phyloP scores from a whole-genome alignment of 2,113 vertebrate species.

The Apistogramma diplotaenia region DNA sequence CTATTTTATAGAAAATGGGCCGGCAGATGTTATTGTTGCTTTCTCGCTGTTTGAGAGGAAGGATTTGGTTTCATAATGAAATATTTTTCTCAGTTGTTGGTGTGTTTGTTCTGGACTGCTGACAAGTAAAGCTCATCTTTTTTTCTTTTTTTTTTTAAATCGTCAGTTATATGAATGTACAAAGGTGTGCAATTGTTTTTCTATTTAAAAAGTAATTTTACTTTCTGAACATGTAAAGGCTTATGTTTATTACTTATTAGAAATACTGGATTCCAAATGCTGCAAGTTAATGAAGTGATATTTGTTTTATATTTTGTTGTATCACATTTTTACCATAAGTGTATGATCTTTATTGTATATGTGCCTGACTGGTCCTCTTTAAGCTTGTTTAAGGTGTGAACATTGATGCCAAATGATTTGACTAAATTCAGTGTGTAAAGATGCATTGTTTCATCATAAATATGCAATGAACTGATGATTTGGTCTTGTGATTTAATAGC shows the following conservation, averaged over 20 bases:
- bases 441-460: conserved; percentile 24
- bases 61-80: conserved; percentile 75
- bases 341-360: conserved; percentile 61
- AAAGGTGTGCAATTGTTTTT: conserved; percentile 79
- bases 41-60: conserved; percentile 70
- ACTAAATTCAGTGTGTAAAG: conserved; percentile 62
- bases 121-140: conserved; percentile 61
- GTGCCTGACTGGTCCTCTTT: conserved; percentile 54
- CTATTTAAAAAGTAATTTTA: conserved; percentile 74
- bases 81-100: conserved; percentile 63
- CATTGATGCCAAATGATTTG: conserved; percentile 49
- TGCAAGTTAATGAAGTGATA: conserved; percentile 70
- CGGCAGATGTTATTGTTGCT: conserved; percentile 53
- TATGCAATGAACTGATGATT: not conserved
- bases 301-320: conserved; percentile 70
- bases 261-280: conserved; percentile 78
- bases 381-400: conserved; percentile 64
- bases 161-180: conserved; percentile 79
- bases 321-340: conserved; percentile 63
- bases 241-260: conserved; percentile 66
- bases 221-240: conserved; percentile 68
- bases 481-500: not conserved
- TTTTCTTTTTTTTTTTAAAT: conserved; percentile 37
- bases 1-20: conserved; percentile 54
- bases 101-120: conserved; percentile 69